These are phyloP conservation scores for Drosophila borborema DNA, from an alignment of 2,888 invertebrate species.

Conservation along the genomic window DNA sequence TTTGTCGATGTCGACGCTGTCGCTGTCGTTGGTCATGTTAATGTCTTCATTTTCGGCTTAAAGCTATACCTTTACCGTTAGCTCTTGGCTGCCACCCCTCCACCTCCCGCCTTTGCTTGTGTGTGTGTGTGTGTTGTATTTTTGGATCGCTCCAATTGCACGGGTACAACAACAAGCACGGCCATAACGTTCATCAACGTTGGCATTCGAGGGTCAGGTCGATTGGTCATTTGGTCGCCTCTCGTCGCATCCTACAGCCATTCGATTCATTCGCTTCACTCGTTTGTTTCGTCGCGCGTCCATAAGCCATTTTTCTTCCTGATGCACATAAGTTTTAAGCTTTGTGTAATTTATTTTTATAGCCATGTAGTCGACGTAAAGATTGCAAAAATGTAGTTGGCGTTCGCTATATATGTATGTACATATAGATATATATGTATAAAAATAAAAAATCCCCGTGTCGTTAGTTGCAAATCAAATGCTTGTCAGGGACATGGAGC, in stretches of 20 bases:
- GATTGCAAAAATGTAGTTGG: constrained; percentile 78
- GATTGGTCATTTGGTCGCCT: constrained; percentile 72
- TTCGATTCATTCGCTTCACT: constrained; percentile 38
- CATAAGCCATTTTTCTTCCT: constrained; percentile 78
- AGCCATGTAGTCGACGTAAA: constrained; percentile 73
- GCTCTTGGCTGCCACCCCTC: constrained; percentile 27
- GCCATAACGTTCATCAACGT: constrained; percentile 76
- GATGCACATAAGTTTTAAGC: constrained; percentile 79
- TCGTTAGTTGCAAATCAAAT: constrained; percentile 66
- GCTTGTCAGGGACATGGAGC: constrained; percentile 35
- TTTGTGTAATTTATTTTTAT: constrained; percentile 77
- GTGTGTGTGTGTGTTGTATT: constrained; percentile 18
- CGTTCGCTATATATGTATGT: constrained; percentile 22
- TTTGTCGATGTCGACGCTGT: constrained; percentile 53
- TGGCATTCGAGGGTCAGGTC: constrained; percentile 63
- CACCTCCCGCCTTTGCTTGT: constrained; percentile 1
- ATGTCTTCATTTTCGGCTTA: constrained; percentile 79
- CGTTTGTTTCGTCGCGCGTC: constrained; percentile 69
- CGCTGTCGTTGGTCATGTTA: constrained; percentile 74
- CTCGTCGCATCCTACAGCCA: constrained; percentile 14
- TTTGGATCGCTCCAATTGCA: constrained; percentile 62
- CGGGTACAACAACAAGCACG: constrained; percentile 29
- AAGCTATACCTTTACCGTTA: constrained; percentile 72
- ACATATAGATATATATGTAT: neutral
- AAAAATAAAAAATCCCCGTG: constrained; percentile 26